These are phyloP conservation scores for Morphnarchus princeps DNA, from an alignment of 2,113 vertebrate species.

Conservation along the genomic window DNA sequence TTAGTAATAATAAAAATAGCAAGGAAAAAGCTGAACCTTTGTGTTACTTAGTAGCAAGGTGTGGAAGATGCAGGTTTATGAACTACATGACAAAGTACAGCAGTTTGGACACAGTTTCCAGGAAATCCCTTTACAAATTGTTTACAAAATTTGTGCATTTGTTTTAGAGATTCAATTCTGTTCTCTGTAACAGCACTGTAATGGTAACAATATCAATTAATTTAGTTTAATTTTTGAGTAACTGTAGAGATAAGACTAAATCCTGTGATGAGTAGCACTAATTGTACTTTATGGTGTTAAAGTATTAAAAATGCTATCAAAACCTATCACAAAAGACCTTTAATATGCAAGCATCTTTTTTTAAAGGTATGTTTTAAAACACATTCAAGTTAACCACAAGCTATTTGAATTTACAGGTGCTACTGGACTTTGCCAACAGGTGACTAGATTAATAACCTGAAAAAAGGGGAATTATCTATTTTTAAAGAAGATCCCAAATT, in stretches of 20 bases:
- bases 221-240: background rate
- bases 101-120: background rate
- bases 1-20: background rate
- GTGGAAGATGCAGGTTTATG: background rate
- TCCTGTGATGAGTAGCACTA: background rate
- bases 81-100: background rate
- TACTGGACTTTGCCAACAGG: background rate
- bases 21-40: background rate
- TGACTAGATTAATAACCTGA: background rate
- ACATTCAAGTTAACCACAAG: background rate
- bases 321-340: background rate
- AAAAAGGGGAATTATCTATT: background rate
- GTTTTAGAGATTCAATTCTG: background rate
- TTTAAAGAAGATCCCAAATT: background rate
- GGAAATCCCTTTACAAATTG: background rate
- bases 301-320: background rate
- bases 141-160: background rate
- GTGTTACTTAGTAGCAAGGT: background rate
- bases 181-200: background rate
- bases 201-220: background rate
- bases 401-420: background rate
- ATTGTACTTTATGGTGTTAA: background rate
- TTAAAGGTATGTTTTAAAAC: background rate
- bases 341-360: background rate
- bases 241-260: background rate